A percentile compares a stretch with the other conserved stretches of the same genome.
These are phyloP conservation scores for Rhingia campestris DNA, from an alignment of 2,888 invertebrate species.

Conservation along the genomic window DNA sequence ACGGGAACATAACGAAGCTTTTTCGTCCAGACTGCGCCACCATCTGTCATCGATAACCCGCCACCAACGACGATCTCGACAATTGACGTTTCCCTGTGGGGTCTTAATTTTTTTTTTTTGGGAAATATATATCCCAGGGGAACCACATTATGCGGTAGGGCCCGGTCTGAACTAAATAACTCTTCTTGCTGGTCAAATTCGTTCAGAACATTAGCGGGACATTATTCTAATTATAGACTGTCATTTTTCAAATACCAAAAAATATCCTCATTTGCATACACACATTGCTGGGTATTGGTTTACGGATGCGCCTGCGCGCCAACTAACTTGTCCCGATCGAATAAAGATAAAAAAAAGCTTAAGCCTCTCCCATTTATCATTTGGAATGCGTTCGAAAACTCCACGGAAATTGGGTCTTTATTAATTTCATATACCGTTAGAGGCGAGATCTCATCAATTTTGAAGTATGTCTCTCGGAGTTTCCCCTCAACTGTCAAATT, in stretches of 20 bases:
- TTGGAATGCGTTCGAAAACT: conserved; percentile 22
- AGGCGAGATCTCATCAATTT: not conserved
- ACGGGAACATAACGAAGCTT: conserved; percentile 49
- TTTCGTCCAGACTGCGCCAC: conserved; percentile 35
- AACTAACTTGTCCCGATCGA: conserved; percentile 33
- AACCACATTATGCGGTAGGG: conserved; percentile 30
- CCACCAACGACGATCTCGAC: conserved; percentile 49
- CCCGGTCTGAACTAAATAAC: conserved; percentile 18
- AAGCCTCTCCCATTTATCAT: conserved; percentile 48
- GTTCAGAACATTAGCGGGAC: conserved; percentile 39
- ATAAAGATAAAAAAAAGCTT: conserved; percentile 41
- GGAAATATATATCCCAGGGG: conserved; percentile 3
- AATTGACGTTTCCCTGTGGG: conserved; percentile 18
- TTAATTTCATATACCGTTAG: conserved; percentile 57
- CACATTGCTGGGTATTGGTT: conserved; percentile 21
- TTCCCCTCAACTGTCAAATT: conserved; percentile 3
- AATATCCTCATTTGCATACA: conserved; percentile 59
- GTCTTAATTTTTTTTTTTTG: not conserved
- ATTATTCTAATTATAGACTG: conserved; percentile 64
- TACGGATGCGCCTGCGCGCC: conserved; percentile 33
- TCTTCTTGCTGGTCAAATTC: conserved; percentile 11
- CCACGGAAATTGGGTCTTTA: conserved; percentile 40
- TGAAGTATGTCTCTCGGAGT: conserved; percentile 1
- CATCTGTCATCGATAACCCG: conserved; percentile 62
- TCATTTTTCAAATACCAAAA: conserved; percentile 45